phyloP scores from a whole-genome alignment of 2,888 invertebrate species.

The Hedya salicella region DNA sequence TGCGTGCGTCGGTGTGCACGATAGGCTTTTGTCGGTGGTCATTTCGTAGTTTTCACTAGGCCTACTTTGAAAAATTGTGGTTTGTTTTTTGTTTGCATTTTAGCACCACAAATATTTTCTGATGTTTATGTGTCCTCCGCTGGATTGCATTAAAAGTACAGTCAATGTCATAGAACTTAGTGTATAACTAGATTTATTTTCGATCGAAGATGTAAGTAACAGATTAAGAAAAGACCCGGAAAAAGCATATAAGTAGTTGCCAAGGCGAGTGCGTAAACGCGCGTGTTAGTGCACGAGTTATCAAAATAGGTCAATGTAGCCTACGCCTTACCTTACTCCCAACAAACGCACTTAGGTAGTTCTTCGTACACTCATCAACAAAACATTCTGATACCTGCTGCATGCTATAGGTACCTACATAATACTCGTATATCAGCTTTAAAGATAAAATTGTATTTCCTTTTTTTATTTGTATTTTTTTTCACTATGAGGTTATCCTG shows the following conservation, averaged over 20 bases:
- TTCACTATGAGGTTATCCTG: too few species aligned
- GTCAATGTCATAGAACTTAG: neutral
- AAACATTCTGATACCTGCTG: neutral
- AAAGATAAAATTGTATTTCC: too few species aligned
- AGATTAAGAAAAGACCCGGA: slow-evolving; percentile 41
- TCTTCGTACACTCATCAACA: slow-evolving; percentile 29
- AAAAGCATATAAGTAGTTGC: slow-evolving; percentile 48
- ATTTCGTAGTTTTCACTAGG: slow-evolving; percentile 73
- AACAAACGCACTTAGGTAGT: slow-evolving; percentile 62
- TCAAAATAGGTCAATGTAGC: slow-evolving; percentile 83
- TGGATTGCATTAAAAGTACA: neutral
- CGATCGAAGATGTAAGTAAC: neutral
- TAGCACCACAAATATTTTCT: neutral
- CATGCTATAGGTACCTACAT: neutral
- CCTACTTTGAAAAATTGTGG: slow-evolving; percentile 44
- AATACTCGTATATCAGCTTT: too few species aligned
- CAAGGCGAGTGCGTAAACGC: slow-evolving; percentile 74
- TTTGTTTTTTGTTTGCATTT: slow-evolving; percentile 13
- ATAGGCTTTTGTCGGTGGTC: slow-evolving; percentile 68
- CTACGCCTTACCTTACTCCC: slow-evolving; percentile 63
- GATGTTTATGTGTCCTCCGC: neutral
- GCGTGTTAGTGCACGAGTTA: slow-evolving; percentile 64
- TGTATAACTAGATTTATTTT: neutral
- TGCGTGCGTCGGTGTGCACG: slow-evolving; percentile 70
- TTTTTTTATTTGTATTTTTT: too few species aligned